Percentiles rank a stretch among this genome's conserved stretches.
Evolutionary conservation across 2,888 invertebrate genomes (phyloP).

Genomic region (Byasa hedistus): DNA sequence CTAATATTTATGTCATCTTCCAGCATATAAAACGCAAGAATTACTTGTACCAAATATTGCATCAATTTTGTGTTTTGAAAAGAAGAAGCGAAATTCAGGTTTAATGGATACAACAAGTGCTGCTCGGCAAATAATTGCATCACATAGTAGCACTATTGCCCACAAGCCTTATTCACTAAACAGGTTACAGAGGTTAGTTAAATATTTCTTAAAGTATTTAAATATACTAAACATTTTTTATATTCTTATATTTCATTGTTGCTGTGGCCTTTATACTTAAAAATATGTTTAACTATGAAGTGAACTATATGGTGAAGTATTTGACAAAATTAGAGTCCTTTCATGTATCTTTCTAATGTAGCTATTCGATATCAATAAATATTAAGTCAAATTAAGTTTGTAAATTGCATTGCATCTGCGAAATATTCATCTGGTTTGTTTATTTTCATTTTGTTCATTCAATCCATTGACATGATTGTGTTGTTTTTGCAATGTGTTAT

Average conservation of each 20-base stretch:
- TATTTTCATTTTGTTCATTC: neutral
- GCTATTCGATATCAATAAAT: no score
- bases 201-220: no score
- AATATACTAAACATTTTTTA: no score
- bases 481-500: neutral
- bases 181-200: constrained; percentile 36
- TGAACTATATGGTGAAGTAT: no score
- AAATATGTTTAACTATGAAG: no score
- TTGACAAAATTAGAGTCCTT: no score
- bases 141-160: constrained; percentile 69
- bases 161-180: constrained; percentile 46
- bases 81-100: constrained; percentile 59
- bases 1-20: constrained; percentile 21
- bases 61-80: constrained; percentile 81
- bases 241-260: no score
- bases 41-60: constrained; percentile 82
- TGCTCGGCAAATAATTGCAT: constrained; percentile 81
- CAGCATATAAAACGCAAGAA: constrained; percentile 69
- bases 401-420: neutral
- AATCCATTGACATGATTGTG: neutral
- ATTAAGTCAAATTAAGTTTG: constrained; percentile 10
- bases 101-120: constrained; percentile 82
- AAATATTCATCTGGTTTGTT: neutral
- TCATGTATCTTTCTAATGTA: no score
- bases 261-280: no score